phyloP scores from a whole-genome alignment of 2,888 invertebrate species.

The Serrognathus titanus region DNA sequence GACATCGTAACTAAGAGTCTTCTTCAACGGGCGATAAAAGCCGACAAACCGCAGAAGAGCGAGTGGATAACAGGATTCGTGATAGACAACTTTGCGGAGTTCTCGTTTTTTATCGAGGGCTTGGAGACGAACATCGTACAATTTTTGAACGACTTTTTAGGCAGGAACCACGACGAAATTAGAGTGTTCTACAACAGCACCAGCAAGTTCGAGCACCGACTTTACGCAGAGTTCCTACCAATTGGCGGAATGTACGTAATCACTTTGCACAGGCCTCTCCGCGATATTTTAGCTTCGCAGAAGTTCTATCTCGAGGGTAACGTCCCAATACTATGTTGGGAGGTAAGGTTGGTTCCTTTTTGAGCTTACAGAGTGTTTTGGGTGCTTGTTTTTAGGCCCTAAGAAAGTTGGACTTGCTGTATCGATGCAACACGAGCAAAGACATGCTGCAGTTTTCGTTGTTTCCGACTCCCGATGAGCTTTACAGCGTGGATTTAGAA shows the following conservation, averaged over 20 bases:
- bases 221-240: slow-evolving; percentile 33
- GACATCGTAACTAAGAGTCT: slow-evolving; percentile 24
- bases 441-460: slow-evolving; percentile 35
- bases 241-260: slow-evolving; percentile 33
- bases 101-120: slow-evolving; percentile 27
- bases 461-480: slow-evolving; percentile 38
- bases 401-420: slow-evolving; percentile 36
- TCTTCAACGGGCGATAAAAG: not conserved
- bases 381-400: slow-evolving; percentile 33
- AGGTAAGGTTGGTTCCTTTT: slow-evolving; percentile 24
- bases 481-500: slow-evolving; percentile 42
- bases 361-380: not conserved
- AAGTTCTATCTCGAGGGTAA: slow-evolving; percentile 35
- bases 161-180: slow-evolving; percentile 12
- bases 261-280: slow-evolving; percentile 33
- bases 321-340: slow-evolving; percentile 35
- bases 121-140: slow-evolving; percentile 11
- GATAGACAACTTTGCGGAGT: slow-evolving; percentile 23
- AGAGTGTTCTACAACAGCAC: slow-evolving; percentile 39
- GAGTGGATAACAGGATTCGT: slow-evolving; percentile 27
- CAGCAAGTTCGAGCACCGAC: slow-evolving; percentile 34
- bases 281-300: slow-evolving; percentile 32
- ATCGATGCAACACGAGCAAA: slow-evolving; percentile 30
- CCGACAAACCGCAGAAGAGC: not conserved
- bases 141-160: slow-evolving; percentile 19